Conservation (phyloP, 2,797 vertebrate species). For the Etheostoma perlongum region DNA sequence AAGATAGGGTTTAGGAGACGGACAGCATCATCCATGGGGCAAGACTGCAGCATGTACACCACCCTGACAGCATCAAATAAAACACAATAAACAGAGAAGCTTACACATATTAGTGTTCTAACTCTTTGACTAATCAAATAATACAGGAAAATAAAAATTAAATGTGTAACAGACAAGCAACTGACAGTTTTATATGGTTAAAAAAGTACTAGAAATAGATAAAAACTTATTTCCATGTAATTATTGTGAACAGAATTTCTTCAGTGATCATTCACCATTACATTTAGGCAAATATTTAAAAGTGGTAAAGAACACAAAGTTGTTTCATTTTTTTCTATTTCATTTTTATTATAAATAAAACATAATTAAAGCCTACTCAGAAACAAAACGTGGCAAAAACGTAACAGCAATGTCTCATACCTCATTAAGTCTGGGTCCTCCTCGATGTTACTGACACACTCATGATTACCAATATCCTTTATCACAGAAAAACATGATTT, state of each 20-base stretch:
- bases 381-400: background rate
- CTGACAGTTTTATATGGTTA: background rate
- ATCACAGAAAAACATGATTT: conserved; percentile 8
- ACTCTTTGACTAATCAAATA: background rate
- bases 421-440: conserved; percentile 92
- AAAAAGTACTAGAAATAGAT: too few species aligned
- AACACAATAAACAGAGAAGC: background rate
- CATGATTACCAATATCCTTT: conserved; percentile 82
- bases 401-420: conserved; percentile 68
- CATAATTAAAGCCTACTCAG: background rate
- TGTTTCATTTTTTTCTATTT: background rate
- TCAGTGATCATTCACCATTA: too few species aligned
- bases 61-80: conserved; percentile 79
- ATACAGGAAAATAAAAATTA: background rate
- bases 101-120: background rate
- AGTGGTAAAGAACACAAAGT: background rate
- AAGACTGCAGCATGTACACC: conserved; percentile 91
- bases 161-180: background rate
- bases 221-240: too few species aligned
- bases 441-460: conserved; percentile 83
- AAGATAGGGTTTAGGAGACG: conserved; percentile 88
- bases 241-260: too few species aligned
- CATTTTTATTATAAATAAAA: background rate
- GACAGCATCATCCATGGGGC: conserved; percentile 84
- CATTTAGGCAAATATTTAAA: background rate